Conservation (phyloP, 2,888 invertebrate species). For the Lycia hirtaria region DNA sequence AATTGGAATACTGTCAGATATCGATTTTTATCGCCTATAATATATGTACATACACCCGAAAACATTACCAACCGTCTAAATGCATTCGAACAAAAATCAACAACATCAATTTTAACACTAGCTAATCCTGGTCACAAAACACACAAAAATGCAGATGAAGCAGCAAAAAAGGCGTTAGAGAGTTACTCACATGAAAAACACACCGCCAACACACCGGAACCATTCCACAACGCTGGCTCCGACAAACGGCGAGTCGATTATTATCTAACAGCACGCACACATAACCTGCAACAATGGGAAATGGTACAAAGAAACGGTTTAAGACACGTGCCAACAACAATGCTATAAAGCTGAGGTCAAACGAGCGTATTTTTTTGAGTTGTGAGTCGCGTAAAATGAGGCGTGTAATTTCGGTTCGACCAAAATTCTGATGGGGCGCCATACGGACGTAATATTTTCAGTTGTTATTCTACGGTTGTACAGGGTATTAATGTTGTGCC, state of each 20-base stretch:
- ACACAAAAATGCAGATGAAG: conserved; percentile 5
- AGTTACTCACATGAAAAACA: conserved; percentile 76
- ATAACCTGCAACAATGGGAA: conserved; percentile 77
- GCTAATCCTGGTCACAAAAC: background rate
- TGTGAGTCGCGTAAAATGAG: no score
- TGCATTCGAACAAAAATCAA: background rate
- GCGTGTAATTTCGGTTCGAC: no score
- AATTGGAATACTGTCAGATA: no score
- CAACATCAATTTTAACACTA: background rate
- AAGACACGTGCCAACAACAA: conserved; percentile 27
- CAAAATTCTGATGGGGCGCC: no score
- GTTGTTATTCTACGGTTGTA: no score
- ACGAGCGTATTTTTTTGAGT: no score
- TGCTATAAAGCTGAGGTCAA: no score
- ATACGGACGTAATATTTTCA: no score
- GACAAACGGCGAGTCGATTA: conserved; percentile 52
- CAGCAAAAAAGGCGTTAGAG: conserved; percentile 20
- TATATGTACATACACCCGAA: no score
- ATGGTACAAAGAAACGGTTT: conserved; percentile 37
- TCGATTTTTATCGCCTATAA: no score
- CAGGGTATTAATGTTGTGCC: no score
- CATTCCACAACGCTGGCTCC: conserved; percentile 79
- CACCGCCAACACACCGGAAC: conserved; percentile 76
- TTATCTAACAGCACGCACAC: conserved; percentile 78
- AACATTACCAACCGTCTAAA: no score